Evolutionary conservation across 2,113 vertebrate species (phyloP).

Genomic region (Percina caprodes): DNA sequence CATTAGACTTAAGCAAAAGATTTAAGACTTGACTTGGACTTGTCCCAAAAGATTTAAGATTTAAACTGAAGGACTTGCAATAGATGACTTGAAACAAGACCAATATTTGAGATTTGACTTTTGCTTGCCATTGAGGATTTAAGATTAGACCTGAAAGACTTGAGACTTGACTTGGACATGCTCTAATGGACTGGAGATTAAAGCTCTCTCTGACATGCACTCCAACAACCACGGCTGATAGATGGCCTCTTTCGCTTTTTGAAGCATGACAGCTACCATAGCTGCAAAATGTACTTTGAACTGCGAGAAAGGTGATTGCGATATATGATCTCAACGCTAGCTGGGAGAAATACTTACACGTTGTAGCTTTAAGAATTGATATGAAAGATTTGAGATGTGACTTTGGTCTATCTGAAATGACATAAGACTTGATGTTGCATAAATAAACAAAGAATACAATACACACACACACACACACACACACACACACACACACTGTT

Average conservation of each 20-base stretch:
- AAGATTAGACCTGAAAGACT: not conserved
- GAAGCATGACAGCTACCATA: too few relatives aligned
- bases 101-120: not conserved
- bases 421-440: not conserved
- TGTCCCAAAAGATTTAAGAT: not conserved
- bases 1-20: not conserved
- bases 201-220: too few relatives aligned
- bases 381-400: not conserved
- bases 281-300: too few relatives aligned
- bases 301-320: too few relatives aligned
- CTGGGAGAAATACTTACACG: too few relatives aligned
- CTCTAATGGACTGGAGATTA: not conserved
- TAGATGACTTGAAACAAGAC: too few relatives aligned
- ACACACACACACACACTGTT: not conserved
- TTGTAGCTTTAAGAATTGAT: not conserved
- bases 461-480: not conserved
- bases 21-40: not conserved
- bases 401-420: not conserved
- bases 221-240: too few relatives aligned
- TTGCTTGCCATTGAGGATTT: not conserved
- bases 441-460: not conserved
- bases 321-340: too few relatives aligned
- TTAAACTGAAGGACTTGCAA: too few relatives aligned
- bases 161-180: not conserved
- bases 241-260: too few relatives aligned